A percentile compares a stretch with the other conserved stretches of the same genome.
Conservation (phyloP, 1,140 invertebrate species). For the Brachystomella parvula region DNA sequence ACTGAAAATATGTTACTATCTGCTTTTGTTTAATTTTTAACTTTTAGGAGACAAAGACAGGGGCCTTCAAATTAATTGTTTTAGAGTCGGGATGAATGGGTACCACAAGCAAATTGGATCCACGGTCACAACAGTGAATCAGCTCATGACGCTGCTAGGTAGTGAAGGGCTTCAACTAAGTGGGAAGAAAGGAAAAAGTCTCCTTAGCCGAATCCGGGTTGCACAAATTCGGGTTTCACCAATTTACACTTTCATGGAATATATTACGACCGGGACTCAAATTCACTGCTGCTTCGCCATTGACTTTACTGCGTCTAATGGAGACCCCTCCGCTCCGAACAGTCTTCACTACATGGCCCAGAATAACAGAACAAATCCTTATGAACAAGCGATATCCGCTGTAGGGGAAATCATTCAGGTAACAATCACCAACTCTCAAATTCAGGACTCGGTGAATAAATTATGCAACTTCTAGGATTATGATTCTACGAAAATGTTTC, state of each 20-base stretch:
- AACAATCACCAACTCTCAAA: too few species aligned
- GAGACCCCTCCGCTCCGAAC: conserved; percentile 48
- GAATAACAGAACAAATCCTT: conserved; percentile 47
- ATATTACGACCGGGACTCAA: conserved; percentile 33
- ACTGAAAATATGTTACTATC: too few species aligned
- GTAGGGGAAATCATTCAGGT: conserved; percentile 59
- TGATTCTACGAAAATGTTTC: conserved; percentile 50
- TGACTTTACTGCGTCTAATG: conserved; percentile 43
- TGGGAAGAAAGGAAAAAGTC: background rate
- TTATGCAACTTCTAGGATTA: too few species aligned
- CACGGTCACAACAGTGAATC: conserved; percentile 3
- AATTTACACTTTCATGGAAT: conserved; percentile 35
- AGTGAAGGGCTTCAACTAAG: background rate
- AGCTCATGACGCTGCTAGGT: background rate
- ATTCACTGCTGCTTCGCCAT: conserved; percentile 36
- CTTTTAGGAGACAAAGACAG: conserved; percentile 33
- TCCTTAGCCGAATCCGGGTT: background rate
- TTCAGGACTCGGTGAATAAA: too few species aligned
- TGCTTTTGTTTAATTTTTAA: background rate
- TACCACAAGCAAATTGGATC: conserved; percentile 1
- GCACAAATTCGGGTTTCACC: conserved; percentile 13
- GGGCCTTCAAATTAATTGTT: conserved; percentile 31
- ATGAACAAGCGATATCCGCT: conserved; percentile 51
- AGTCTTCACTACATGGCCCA: conserved; percentile 52
- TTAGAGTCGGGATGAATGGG: conserved; percentile 15